Conservation (phyloP, 2,797 vertebrate species). For the Trematomus bernacchii region DNA sequence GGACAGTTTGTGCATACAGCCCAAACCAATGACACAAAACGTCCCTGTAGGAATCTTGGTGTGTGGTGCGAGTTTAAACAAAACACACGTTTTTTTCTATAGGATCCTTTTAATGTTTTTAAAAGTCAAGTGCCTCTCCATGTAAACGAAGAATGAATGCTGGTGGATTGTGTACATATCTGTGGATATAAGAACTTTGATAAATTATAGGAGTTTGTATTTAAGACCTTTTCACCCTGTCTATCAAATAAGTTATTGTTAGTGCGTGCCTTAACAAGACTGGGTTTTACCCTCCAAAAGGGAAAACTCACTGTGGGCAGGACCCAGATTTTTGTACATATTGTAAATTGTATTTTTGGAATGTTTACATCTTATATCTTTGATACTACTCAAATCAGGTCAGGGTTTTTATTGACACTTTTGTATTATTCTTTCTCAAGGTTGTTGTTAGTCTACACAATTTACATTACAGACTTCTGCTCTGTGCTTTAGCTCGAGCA, state of each 20-base stretch:
- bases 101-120: slow-evolving; percentile 8
- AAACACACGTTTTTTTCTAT: background rate
- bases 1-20: slow-evolving; percentile 2
- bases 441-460: background rate
- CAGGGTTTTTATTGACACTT: slow-evolving; percentile 56
- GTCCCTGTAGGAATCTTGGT: background rate
- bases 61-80: background rate
- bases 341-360: slow-evolving; percentile 63
- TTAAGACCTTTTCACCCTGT: slow-evolving; percentile 73
- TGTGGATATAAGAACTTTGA: slow-evolving; percentile 54
- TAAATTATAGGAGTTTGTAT: slow-evolving; percentile 84
- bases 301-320: slow-evolving; percentile 78
- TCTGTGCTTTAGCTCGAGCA: slow-evolving; percentile 41
- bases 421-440: slow-evolving; percentile 19
- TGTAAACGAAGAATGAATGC: slow-evolving; percentile 1
- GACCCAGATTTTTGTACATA: slow-evolving; percentile 81
- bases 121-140: slow-evolving; percentile 53
- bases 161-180: slow-evolving; percentile 54
- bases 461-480: slow-evolving; percentile 7
- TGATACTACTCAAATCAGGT: slow-evolving; percentile 69
- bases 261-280: slow-evolving; percentile 56
- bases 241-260: slow-evolving; percentile 81
- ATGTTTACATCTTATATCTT: slow-evolving; percentile 70
- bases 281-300: slow-evolving; percentile 25
- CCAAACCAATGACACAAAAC: background rate